Evolutionary conservation across 2,113 vertebrate species (phyloP).

Genomic region (Dromaius novaehollandiae): DNA sequence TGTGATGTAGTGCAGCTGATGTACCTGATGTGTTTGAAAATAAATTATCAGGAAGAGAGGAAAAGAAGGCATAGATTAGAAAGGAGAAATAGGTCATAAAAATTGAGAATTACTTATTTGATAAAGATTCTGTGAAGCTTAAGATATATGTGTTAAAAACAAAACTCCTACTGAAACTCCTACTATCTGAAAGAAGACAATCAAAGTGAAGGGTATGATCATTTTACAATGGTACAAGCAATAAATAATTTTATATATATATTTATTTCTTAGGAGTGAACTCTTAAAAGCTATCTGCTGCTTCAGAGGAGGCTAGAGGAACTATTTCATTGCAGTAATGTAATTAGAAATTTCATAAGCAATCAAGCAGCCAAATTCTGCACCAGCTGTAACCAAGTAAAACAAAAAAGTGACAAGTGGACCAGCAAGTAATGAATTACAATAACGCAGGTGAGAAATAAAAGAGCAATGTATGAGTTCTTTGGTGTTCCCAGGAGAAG

Average conservation of each 20-base stretch:
- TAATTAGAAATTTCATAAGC: slow-evolving; percentile 65
- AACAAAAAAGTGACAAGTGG: slow-evolving; percentile 68
- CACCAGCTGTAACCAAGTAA: slow-evolving; percentile 47
- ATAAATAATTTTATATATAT: not conserved
- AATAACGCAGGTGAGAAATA: slow-evolving; percentile 66
- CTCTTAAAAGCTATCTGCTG: slow-evolving; percentile 8
- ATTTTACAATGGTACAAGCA: not conserved
- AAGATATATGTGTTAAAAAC: not conserved
- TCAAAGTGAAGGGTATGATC: slow-evolving; percentile 4
- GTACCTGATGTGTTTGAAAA: not conserved
- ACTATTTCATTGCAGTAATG: slow-evolving; percentile 36
- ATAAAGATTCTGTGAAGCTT: not conserved
- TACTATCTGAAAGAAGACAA: slow-evolving; percentile 19
- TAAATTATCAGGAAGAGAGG: not conserved
- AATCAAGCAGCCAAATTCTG: slow-evolving; percentile 57
- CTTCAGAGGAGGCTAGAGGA: slow-evolving; percentile 48
- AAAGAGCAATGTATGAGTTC: slow-evolving; percentile 28
- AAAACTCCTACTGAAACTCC: not conserved
- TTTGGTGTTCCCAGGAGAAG: slow-evolving; percentile 48
- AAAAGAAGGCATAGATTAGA: not conserved
- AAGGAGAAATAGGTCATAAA: not conserved
- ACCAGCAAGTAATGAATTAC: slow-evolving; percentile 67
- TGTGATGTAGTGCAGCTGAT: slow-evolving; percentile 32
- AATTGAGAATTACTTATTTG: not conserved
- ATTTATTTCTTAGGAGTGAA: slow-evolving; percentile 35